Conservation (phyloP, 1,140 invertebrate species). For the Aleiodes sp. region DNA sequence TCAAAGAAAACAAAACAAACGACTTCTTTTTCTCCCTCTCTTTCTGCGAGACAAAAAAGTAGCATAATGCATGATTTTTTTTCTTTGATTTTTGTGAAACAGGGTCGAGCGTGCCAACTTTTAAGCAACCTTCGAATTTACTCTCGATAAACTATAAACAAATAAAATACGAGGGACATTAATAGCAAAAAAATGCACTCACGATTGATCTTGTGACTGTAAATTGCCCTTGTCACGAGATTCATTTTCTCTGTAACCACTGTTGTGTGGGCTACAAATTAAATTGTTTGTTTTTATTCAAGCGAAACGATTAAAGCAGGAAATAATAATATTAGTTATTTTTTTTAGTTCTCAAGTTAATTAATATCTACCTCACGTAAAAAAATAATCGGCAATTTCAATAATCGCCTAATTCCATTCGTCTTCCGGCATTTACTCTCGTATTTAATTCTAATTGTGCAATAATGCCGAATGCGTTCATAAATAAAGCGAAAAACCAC, state of each 20-base stretch:
- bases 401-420: too few species aligned
- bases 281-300: background rate
- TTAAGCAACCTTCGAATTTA: slow-evolving; percentile 12
- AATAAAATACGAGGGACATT: slow-evolving; percentile 39
- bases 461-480: too few species aligned
- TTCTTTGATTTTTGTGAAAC: background rate
- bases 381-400: too few species aligned
- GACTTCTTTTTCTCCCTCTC: too few species aligned
- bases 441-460: too few species aligned
- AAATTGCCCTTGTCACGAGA: slow-evolving; percentile 47
- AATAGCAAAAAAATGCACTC: slow-evolving; percentile 41
- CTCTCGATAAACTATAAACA: background rate
- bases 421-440: too few species aligned
- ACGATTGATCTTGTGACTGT: slow-evolving; percentile 56
- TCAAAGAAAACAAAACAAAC: too few species aligned
- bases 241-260: slow-evolving; percentile 9
- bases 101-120: slow-evolving; percentile 6
- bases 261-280: background rate
- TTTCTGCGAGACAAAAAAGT: background rate
- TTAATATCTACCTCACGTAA: too few species aligned
- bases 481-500: too few species aligned
- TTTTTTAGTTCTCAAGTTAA: too few species aligned
- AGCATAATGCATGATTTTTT: background rate
- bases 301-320: background rate
- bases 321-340: too few species aligned